Evolutionary conservation across 2,888 invertebrate species (phyloP), one percentile per base, ranked within the genome.

Genomic region (Idaea dimidiata): DNA sequence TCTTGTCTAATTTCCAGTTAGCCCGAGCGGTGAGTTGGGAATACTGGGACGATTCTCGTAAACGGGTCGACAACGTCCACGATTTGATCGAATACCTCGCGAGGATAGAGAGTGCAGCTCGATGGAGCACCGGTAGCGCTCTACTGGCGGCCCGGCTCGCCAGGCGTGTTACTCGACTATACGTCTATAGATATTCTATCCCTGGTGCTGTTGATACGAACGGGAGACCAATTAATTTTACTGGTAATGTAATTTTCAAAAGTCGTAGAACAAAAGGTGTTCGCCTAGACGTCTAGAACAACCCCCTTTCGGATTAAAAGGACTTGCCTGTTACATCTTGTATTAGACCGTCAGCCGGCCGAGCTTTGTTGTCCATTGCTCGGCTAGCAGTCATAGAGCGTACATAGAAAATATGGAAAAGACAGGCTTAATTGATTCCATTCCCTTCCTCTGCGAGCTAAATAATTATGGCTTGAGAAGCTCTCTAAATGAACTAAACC

Each of bases 81-180:
- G 76, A 83, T 57, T 79, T 93, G 8, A 73, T 93, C 16, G 91
- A 94, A 67, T 87, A 87, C 54, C 72, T 94, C 53, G 91, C 91
- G 66, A 83, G 91, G 73, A 89, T 95, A 70, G 94, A 94, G 77
- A 93, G 94, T 17, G 94, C 95, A 63, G 91, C 94, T 0, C 93
- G 91, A 75, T 91, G 89, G 88, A 86, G 93, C 63, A 94, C 94
- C 0, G 89, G 88, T 17, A 79, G 93, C 62, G 94, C 94, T 0
- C 93, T 95, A 8, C 85, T 94, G 66, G 93, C 92, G 57, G 90
- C 93, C 57, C 93, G 94, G 72, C 81, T 95, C 61, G 86, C 90
- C 31, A 83, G 90, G 14, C 83, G 89, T 10, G 82, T 90, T 6
- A 80, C 89, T 5, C 86, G 90, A 16, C 87, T 94, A 17, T 95